Evolutionary conservation across 2,113 vertebrate genomes (phyloP).

Genomic region (Tragelaphus buxtoni): DNA sequence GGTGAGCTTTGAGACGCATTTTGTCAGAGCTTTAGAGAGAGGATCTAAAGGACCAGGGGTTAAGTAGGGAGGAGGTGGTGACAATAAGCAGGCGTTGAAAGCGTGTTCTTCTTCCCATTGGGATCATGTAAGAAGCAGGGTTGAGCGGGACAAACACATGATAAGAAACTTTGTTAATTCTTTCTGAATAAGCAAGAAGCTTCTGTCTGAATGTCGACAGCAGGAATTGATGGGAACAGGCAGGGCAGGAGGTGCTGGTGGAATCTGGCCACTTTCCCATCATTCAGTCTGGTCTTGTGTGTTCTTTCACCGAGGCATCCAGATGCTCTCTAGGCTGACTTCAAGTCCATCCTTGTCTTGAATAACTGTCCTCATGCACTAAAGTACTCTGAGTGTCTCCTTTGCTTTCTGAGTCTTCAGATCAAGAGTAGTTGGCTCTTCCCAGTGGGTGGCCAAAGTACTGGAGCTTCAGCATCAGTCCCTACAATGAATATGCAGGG

Average conservation of each 20-base stretch:
- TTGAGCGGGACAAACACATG: not conserved
- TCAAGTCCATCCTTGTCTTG: not conserved
- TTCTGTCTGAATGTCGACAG: not conserved
- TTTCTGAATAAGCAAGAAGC: not conserved
- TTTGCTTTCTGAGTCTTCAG: not conserved
- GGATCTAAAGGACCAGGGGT: accelerated
- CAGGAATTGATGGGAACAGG: not conserved
- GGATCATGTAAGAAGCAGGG: not conserved
- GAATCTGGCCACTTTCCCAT: accelerated
- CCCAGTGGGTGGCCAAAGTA: not conserved
- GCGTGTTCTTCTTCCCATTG: accelerated
- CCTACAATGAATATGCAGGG: not conserved
- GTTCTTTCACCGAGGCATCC: too few species aligned
- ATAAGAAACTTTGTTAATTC: not conserved
- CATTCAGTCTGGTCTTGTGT: accelerated
- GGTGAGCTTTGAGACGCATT: accelerated
- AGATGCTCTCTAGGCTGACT: not conserved
- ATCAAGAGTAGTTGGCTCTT: not conserved
- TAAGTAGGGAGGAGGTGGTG: not conserved
- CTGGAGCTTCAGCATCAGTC: not conserved
- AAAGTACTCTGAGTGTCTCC: accelerated
- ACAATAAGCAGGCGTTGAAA: accelerated
- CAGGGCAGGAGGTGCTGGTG: accelerated
- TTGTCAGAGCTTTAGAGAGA: not conserved
- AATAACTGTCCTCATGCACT: not conserved